Conservation (phyloP, 2,797 vertebrate genomes). For the Mycteria americana region DNA sequence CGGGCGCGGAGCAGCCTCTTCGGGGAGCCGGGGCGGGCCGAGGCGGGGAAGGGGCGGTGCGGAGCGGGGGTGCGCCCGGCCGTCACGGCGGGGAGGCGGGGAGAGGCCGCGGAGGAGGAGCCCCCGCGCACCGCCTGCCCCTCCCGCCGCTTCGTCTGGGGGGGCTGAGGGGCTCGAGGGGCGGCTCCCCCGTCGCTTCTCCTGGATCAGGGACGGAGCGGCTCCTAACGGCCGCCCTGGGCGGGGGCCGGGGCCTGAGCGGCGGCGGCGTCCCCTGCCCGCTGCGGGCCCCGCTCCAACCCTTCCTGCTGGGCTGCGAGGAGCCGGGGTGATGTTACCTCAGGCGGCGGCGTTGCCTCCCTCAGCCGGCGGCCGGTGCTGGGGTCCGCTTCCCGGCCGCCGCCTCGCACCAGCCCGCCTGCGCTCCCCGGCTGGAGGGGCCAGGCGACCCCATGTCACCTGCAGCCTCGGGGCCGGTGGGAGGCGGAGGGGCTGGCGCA, state of each 20-base stretch:
- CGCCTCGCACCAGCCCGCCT: neutral
- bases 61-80: neutral
- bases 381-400: neutral
- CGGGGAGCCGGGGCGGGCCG: conserved; percentile 48
- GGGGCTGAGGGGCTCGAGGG: neutral
- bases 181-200: too few relatives aligned
- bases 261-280: too few relatives aligned
- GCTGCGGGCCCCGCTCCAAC: neutral
- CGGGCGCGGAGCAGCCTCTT: conserved; percentile 45
- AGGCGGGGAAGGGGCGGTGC: neutral
- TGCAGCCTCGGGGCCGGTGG: neutral
- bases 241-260: neutral
- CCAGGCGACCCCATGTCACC: too few relatives aligned
- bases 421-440: too few relatives aligned
- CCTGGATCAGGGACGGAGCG: neutral
- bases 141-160: neutral
- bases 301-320: neutral
- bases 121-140: too few relatives aligned
- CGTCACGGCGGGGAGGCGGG: neutral
- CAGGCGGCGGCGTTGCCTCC: neutral
- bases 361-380: neutral
- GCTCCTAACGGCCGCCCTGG: too few relatives aligned
- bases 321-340: neutral
- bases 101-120: neutral
- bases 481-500: neutral